phyloP scores from a whole-genome alignment of 2,888 invertebrate species.

The Eupsilia transversa region DNA sequence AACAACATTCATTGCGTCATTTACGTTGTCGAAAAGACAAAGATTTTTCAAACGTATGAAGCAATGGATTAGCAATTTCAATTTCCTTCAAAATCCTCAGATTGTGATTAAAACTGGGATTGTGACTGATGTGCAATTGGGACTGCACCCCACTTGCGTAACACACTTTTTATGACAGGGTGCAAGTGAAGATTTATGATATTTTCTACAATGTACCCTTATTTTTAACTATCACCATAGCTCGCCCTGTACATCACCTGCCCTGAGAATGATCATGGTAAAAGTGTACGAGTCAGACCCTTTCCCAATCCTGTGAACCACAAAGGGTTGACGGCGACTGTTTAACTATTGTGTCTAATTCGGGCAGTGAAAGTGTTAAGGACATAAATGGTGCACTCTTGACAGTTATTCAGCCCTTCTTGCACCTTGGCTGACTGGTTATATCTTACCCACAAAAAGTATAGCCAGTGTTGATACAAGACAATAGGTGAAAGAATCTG shows the following conservation, averaged over 20 bases:
- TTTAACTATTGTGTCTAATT: not conserved
- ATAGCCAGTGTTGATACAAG: not conserved
- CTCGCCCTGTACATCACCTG: not conserved
- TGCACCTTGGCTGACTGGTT: not conserved
- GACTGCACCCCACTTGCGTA: too few species aligned
- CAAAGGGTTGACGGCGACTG: too few species aligned
- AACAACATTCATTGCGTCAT: not conserved
- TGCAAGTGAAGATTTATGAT: not conserved
- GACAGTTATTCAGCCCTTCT: not conserved
- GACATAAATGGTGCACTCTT: too few species aligned
- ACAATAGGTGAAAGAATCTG: not conserved
- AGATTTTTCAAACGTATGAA: not conserved
- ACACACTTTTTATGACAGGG: too few species aligned
- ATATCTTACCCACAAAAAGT: not conserved
- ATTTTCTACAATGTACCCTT: not conserved
- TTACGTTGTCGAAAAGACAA: not conserved
- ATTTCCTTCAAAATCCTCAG: not conserved
- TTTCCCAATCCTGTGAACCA: not conserved
- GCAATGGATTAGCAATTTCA: too few species aligned
- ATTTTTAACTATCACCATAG: not conserved
- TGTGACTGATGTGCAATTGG: not conserved
- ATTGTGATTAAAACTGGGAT: not conserved
- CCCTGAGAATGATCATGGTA: not conserved
- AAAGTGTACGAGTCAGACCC: not conserved
- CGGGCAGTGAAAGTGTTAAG: not conserved